A percentile compares a stretch with the other conserved stretches of the same genome.
These are phyloP conservation scores for Trachurus trachurus DNA, from an alignment of 2,797 vertebrate species.

Conservation along the genomic window DNA sequence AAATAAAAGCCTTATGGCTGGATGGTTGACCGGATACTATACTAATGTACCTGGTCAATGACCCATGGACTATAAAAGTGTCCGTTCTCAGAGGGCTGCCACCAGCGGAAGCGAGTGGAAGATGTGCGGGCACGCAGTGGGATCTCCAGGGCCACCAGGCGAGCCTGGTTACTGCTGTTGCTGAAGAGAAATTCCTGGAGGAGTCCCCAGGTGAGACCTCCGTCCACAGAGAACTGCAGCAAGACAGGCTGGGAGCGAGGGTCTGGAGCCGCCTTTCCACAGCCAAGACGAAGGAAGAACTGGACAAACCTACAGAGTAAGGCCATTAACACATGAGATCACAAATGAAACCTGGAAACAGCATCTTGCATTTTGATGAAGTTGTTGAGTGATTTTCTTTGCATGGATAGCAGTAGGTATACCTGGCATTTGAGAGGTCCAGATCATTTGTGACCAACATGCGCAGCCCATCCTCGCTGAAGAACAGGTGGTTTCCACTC, in stretches of 20 bases:
- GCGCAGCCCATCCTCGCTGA: conserved; percentile 96
- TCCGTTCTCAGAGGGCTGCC: conserved; percentile 96
- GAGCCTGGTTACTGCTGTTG: conserved; percentile 95
- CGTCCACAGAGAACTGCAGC: conserved; percentile 95
- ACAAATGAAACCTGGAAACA: not conserved
- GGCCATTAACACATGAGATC: not conserved
- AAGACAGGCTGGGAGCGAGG: conserved; percentile 96
- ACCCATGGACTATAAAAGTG: conserved; percentile 99
- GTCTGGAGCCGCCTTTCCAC: conserved; percentile 95
- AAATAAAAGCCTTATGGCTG: conserved; percentile 7
- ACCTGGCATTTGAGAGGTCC: conserved; percentile 97
- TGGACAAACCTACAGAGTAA: conserved; percentile 92
- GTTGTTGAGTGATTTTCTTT: conserved; percentile 47
- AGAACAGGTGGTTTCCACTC: conserved; percentile 98
- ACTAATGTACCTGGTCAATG: conserved; percentile 93
- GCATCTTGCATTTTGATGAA: conserved; percentile 23
- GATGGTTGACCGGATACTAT: conserved; percentile 22
- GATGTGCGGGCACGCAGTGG: conserved; percentile 92
- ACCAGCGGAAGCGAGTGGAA: conserved; percentile 95
- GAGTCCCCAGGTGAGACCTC: conserved; percentile 93
- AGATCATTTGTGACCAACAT: conserved; percentile 96
- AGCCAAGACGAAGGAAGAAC: conserved; percentile 98
- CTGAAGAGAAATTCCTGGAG: conserved; percentile 99
- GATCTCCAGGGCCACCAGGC: conserved; percentile 95
- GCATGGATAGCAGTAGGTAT: conserved; percentile 58